phyloP scores from a whole-genome alignment of 2,888 invertebrate species.

The Conomelus anceps region DNA sequence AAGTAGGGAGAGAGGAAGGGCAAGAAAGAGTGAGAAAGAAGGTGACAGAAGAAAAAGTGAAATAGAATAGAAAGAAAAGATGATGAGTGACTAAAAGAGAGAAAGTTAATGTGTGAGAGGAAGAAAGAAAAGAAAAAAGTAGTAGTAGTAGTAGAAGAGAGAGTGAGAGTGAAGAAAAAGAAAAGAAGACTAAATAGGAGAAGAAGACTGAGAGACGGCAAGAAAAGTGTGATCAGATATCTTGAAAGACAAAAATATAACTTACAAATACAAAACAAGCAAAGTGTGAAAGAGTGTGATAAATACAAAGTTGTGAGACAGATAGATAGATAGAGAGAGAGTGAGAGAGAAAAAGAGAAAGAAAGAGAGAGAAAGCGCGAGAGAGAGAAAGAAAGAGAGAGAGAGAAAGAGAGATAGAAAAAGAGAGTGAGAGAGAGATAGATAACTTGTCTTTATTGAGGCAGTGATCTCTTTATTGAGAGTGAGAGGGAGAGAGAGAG shows the following conservation, averaged over 20 bases:
- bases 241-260: too few relatives aligned
- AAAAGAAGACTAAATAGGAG: background rate
- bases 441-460: too few relatives aligned
- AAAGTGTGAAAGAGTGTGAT: too few relatives aligned
- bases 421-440: background rate
- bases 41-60: background rate
- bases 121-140: constrained; percentile 3
- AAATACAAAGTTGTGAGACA: too few relatives aligned
- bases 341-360: background rate
- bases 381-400: background rate
- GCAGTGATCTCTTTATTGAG: background rate
- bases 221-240: too few relatives aligned
- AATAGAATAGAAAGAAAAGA: background rate
- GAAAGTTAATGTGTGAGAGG: background rate
- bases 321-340: too few relatives aligned
- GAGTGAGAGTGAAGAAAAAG: background rate
- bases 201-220: background rate
- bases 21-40: background rate
- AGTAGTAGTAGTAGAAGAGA: constrained; percentile 28
- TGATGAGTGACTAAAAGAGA: background rate
- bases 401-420: background rate
- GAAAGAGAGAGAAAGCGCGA: background rate
- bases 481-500: background rate
- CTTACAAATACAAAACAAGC: too few relatives aligned
- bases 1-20: background rate